Evolutionary conservation across 2,888 invertebrate genomes (phyloP).

Genomic region (Parnassius mnemosyne): DNA sequence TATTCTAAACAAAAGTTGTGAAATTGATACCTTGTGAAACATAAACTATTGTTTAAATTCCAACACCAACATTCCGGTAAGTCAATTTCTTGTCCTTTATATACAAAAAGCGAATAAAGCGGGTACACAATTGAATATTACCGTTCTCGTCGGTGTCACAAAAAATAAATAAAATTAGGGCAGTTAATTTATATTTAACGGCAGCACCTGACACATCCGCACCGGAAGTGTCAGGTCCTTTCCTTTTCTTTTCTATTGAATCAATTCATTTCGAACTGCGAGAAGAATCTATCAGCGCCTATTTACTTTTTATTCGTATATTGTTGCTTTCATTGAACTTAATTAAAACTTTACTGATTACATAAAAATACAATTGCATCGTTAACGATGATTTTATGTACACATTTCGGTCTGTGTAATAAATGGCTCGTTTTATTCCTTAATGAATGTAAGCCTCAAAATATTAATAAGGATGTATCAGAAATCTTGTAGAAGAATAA

Average conservation of each 20-base stretch:
- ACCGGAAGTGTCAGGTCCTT: constrained; percentile 34
- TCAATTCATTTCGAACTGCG: constrained; percentile 24
- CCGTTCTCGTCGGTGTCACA: constrained; percentile 18
- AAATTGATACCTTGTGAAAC: too few species aligned
- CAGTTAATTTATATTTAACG: constrained; percentile 46
- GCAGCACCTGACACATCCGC: constrained; percentile 31
- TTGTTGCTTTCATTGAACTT: constrained; percentile 18
- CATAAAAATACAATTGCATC: too few species aligned
- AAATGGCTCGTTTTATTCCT: too few species aligned
- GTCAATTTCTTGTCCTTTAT: constrained; percentile 8
- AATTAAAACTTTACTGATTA: not conserved
- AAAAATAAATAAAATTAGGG: constrained; percentile 35
- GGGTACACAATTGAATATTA: constrained; percentile 21
- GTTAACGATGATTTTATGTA: too few species aligned
- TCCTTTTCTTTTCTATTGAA: constrained; percentile 31
- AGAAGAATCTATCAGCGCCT: constrained; percentile 23
- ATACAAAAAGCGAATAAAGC: constrained; percentile 22
- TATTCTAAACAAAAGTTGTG: too few species aligned
- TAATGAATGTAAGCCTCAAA: too few species aligned
- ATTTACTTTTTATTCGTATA: constrained; percentile 23
- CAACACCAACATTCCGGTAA: constrained; percentile 7
- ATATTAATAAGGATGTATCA: too few species aligned
- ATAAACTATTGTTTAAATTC: not conserved
- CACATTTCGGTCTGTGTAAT: too few species aligned
- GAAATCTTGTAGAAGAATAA: too few species aligned